Evolutionary conservation across 2,113 vertebrate species (phyloP).

Genomic region (Cervus canadensis): DNA sequence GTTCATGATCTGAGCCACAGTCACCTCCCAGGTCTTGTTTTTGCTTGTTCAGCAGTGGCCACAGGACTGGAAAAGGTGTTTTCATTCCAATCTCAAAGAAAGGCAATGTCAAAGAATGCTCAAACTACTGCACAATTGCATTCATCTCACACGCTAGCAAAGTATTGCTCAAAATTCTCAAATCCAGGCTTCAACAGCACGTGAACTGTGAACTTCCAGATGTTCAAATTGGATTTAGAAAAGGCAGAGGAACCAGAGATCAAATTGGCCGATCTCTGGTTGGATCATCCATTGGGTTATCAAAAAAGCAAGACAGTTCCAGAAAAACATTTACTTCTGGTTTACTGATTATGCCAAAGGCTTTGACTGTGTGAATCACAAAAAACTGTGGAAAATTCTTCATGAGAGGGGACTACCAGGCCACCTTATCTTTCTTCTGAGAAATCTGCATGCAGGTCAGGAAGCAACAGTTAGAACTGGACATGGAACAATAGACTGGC

Average conservation of each 20-base stretch:
- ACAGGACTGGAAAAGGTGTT: background rate
- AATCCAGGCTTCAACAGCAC: background rate
- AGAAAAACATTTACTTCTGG: background rate
- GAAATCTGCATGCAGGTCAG: background rate
- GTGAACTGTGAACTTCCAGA: background rate
- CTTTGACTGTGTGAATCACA: background rate
- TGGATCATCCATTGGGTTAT: background rate
- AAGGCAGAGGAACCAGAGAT: background rate
- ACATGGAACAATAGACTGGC: background rate
- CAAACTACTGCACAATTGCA: background rate
- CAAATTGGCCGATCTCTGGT: background rate
- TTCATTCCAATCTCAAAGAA: background rate
- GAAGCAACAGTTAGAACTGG: background rate
- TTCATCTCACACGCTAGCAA: background rate
- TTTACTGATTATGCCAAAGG: background rate
- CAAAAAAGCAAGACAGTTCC: background rate
- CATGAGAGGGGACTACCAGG: background rate
- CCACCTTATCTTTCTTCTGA: background rate
- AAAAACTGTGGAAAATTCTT: background rate
- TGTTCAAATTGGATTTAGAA: background rate
- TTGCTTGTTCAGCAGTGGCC: background rate
- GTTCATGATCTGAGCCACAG: background rate
- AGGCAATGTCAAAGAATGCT: background rate
- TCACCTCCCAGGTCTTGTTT: background rate
- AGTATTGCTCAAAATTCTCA: background rate